Percentiles rank a stretch among this genome's conserved stretches.
These are phyloP conservation scores for Platysteira castanea DNA, from an alignment of 2,113 vertebrate genomes.

Conservation along the genomic window DNA sequence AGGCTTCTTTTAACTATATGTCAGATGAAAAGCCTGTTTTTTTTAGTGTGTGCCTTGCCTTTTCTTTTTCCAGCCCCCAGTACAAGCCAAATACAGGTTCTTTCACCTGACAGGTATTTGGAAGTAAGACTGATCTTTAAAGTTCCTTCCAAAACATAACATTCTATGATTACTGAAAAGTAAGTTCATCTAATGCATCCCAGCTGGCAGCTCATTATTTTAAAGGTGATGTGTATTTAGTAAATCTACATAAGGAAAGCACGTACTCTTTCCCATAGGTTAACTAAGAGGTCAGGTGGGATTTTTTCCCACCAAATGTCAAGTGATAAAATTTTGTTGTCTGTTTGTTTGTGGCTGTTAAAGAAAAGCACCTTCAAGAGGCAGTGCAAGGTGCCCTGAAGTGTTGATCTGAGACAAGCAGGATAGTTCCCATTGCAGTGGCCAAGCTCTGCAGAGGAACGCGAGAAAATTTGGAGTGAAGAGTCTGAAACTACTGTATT, in stretches of 20 bases:
- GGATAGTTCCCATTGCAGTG: background rate
- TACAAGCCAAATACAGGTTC: background rate
- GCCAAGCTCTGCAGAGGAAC: no score
- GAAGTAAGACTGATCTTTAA: background rate
- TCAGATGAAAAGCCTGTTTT: background rate
- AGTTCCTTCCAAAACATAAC: background rate
- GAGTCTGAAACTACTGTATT: background rate
- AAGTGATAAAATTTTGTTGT: background rate
- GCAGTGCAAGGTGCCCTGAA: background rate
- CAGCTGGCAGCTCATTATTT: background rate
- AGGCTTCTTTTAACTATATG: background rate
- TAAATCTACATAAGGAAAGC: background rate
- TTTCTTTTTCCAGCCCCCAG: background rate
- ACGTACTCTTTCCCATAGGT: fast-evolving
- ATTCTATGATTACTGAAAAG: background rate
- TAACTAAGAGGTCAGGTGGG: background rate
- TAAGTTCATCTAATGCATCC: background rate
- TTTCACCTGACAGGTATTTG: background rate
- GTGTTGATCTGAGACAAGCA: background rate
- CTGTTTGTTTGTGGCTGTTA: background rate
- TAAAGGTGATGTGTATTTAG: background rate
- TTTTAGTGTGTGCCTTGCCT: fast-evolving
- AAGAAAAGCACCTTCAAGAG: background rate
- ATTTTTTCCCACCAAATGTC: background rate
- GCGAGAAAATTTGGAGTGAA: fast-evolving